These are phyloP conservation scores for Oligia fasciuncula DNA, from an alignment of 2,888 invertebrate genomes.

Conservation along the genomic window DNA sequence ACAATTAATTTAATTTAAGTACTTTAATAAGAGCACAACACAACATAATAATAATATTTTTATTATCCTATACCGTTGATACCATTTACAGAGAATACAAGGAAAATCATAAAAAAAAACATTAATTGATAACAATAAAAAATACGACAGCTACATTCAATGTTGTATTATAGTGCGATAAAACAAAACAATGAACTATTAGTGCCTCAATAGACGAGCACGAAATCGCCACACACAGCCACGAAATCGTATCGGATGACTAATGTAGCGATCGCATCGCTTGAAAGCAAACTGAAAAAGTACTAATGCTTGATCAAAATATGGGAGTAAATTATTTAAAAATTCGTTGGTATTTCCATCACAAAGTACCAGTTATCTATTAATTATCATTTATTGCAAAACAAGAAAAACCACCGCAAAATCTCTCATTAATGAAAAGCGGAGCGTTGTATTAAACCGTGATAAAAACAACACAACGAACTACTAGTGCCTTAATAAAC, in stretches of 20 bases:
- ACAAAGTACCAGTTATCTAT: neutral
- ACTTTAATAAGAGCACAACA: neutral
- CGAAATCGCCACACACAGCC: neutral
- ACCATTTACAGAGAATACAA: neutral
- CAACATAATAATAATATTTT: neutral
- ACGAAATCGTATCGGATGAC: neutral
- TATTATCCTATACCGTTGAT: neutral
- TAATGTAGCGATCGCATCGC: neutral
- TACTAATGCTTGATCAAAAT: neutral
- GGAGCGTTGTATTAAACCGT: neutral
- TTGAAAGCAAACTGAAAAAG: neutral
- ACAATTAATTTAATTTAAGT: neutral
- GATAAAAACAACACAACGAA: neutral
- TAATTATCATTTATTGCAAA: neutral
- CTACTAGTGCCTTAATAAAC: neutral
- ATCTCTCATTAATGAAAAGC: neutral
- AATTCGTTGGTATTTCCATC: neutral
- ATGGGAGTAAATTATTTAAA: no score
- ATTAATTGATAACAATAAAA: constrained; percentile 10
- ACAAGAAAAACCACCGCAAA: neutral
- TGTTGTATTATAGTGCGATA: constrained; percentile 2
- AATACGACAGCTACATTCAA: neutral
- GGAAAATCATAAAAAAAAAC: neutral
- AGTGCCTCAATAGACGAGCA: constrained; percentile 29
- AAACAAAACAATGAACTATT: constrained; percentile 45